A percentile compares a stretch with the other conserved stretches of the same genome.
Conservation (phyloP, 2,113 vertebrate species). For the Ailurus styani region DNA sequence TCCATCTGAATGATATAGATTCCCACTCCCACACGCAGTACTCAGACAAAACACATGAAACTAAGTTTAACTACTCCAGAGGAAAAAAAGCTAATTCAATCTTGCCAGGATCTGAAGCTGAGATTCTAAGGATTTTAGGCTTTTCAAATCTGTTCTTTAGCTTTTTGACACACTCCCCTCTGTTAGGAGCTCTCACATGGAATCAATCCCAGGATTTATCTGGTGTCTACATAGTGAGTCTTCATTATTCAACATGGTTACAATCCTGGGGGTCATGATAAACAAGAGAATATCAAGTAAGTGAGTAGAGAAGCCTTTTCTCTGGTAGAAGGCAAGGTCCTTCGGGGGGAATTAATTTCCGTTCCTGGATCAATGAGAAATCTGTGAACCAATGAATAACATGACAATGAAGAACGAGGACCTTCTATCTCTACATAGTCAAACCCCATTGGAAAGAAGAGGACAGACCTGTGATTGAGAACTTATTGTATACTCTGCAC, state of each 20-base stretch:
- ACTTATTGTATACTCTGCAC: background rate
- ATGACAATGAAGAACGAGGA: background rate
- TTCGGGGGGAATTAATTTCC: background rate
- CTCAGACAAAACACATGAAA: constrained; percentile 75
- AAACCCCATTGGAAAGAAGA: background rate
- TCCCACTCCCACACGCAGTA: constrained; percentile 66
- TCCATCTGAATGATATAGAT: constrained; percentile 73
- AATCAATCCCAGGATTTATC: background rate
- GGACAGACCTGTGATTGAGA: background rate
- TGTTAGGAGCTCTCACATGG: constrained; percentile 25
- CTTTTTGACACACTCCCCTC: constrained; percentile 44
- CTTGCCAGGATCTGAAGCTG: constrained; percentile 69
- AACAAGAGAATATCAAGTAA: background rate
- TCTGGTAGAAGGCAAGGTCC: background rate
- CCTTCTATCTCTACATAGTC: background rate
- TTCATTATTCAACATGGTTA: background rate
- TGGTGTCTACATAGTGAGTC: background rate
- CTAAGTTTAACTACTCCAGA: constrained; percentile 77
- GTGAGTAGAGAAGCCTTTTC: background rate
- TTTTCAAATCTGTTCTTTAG: constrained; percentile 66
- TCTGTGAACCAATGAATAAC: background rate
- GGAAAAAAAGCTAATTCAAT: constrained; percentile 68
- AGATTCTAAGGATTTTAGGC: constrained; percentile 63
- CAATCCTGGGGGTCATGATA: background rate
- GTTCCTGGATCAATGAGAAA: background rate